These are phyloP conservation scores for Hydrolagus affinis DNA, from an alignment of 2,113 vertebrate genomes.

Conservation along the genomic window DNA sequence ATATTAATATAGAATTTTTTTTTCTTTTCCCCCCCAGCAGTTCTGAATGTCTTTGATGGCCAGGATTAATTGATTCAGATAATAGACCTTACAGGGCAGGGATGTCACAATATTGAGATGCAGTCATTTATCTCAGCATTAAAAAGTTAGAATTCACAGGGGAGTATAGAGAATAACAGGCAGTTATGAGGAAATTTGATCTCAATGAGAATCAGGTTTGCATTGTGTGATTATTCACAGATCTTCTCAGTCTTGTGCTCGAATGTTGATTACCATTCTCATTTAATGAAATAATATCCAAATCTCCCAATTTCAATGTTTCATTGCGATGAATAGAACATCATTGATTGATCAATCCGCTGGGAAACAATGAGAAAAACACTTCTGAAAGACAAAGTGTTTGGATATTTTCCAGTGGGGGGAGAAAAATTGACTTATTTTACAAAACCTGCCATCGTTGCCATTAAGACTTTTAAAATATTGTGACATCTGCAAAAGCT, in stretches of 20 bases:
- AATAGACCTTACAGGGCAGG: neutral
- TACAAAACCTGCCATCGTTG: neutral
- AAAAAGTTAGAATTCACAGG: neutral
- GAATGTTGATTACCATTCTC: too few species aligned
- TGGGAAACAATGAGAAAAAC: too few species aligned
- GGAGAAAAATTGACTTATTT: neutral
- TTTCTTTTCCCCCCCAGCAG: too few species aligned
- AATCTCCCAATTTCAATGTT: too few species aligned
- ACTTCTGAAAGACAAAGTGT: neutral
- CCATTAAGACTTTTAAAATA: neutral
- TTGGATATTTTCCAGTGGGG: neutral
- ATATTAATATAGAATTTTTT: neutral
- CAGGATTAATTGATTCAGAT: neutral
- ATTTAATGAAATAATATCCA: too few species aligned
- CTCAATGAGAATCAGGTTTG: neutral
- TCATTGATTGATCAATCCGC: too few species aligned
- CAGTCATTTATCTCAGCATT: slow-evolving; percentile 5
- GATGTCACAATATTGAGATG: slow-evolving; percentile 24
- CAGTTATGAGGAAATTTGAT: neutral
- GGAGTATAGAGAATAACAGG: neutral
- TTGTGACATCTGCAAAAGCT: slow-evolving; percentile 1
- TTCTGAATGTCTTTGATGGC: neutral
- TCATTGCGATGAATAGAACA: too few species aligned
- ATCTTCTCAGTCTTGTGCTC: too few species aligned
- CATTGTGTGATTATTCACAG: too few species aligned